Evolutionary conservation across 2,113 vertebrate genomes (phyloP).

Genomic region (Cygnus atratus): DNA sequence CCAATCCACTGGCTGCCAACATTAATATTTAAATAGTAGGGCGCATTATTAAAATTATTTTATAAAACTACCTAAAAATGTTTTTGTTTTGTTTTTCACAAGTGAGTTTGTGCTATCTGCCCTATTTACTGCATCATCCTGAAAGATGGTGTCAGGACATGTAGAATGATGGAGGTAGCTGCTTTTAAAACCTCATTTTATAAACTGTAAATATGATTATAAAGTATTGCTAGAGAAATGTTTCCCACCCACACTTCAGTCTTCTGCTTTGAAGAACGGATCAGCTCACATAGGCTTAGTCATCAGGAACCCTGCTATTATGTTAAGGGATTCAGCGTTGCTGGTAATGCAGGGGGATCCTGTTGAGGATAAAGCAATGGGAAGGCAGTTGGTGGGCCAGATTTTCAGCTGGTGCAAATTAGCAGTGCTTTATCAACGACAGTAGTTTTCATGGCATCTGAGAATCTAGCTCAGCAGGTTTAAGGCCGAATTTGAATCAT

Average conservation of each 20-base stretch:
- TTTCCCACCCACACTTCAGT: not conserved
- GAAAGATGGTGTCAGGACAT: not conserved
- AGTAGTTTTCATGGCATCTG: not conserved
- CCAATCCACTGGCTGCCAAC: not conserved
- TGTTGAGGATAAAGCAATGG: not conserved
- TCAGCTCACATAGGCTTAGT: not conserved
- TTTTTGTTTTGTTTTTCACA: not conserved
- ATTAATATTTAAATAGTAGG: not conserved
- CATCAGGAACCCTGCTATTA: not conserved
- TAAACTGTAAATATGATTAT: not conserved
- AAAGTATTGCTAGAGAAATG: not conserved
- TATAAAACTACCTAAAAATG: not conserved
- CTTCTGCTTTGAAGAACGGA: not conserved
- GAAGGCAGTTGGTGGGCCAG: not conserved
- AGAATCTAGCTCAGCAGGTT: not conserved
- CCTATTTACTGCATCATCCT: not conserved
- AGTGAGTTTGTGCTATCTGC: not conserved
- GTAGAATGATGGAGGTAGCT: not conserved
- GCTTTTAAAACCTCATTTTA: slow-evolving; percentile 23
- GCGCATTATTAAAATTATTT: not conserved
- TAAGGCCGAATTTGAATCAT: not conserved
- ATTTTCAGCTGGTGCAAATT: not conserved
- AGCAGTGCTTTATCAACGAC: not conserved
- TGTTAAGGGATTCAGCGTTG: fast-evolving
- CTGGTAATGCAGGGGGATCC: not conserved